Base-by-base conservation (phyloP, 1,140 invertebrate species). In the Maconellicoccus hirsutus region DNA sequence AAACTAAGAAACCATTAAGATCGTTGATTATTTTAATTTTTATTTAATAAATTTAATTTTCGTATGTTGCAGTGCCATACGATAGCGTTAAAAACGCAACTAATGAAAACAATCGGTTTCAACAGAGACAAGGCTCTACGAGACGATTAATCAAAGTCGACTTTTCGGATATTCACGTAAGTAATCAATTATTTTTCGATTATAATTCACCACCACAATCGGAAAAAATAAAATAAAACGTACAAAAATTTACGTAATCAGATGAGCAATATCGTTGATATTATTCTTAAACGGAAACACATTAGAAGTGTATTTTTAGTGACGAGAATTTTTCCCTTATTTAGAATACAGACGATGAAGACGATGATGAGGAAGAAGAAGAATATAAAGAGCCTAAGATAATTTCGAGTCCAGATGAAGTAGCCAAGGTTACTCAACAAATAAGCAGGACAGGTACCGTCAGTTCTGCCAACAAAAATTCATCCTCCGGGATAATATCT, bases 131-230 rank as follows among this genome's bases (percentile, higher is more conserved):
- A 66, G 61, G 61, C 1, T 66, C 61, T 1, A 66, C 61, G 3
- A 66, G 61, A 23, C 8, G 61, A 19, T 66, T 66, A 66, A 66
- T 66, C 61, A 66, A 66, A 66, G 61, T 66, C 8, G 61, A 66
- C 25, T 66, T 23, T 26, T 66, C 61, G 22, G 61, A 23, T 12
- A 66, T 66, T 25, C 61, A 66, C 1, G 61, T 66, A 26, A 66
- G 61, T 52, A n/a, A n/a, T n/a, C n/a, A n/a, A n/a, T n/a, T n/a
- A n/a, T n/a, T n/a, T n/a, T n/a, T n/a, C n/a, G n/a, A n/a, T n/a
- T n/a, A n/a, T n/a, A n/a, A n/a, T n/a, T n/a, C n/a, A n/a, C n/a
- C n/a, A n/a, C n/a, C n/a, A n/a, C n/a, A n/a, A n/a, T n/a, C n/a
- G n/a, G n/a, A n/a, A n/a, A n/a, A n/a, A n/a, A n/a, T n/a, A n/a